Conservation (phyloP, 2,797 vertebrate species). For the Acanthopagrus latus region DNA sequence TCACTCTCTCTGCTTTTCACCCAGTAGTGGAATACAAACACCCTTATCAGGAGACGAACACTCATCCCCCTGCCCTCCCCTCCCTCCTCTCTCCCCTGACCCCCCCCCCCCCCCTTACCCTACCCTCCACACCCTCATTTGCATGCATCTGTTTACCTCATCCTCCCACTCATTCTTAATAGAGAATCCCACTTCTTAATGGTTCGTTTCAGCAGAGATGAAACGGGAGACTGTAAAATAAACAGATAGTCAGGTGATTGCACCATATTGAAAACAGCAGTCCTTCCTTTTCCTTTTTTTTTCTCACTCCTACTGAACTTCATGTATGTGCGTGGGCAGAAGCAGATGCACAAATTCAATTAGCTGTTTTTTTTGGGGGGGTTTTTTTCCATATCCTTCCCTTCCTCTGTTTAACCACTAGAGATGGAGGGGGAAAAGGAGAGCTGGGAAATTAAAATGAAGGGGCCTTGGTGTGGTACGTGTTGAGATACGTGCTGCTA, state of each 20-base stretch:
- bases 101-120: slow-evolving; percentile 32
- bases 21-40: slow-evolving; percentile 84
- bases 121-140: slow-evolving; percentile 73
- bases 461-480: slow-evolving; percentile 67
- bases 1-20: slow-evolving; percentile 61
- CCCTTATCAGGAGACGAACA: slow-evolving; percentile 88
- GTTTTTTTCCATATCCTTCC: slow-evolving; percentile 53
- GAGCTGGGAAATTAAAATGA: slow-evolving; percentile 75
- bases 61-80: slow-evolving; percentile 74
- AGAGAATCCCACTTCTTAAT: slow-evolving; percentile 76
- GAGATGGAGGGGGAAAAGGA: slow-evolving; percentile 62
- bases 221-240: slow-evolving; percentile 66
- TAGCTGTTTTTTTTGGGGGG: slow-evolving; percentile 71
- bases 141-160: slow-evolving; percentile 85
- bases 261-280: slow-evolving; percentile 64
- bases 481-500: slow-evolving; percentile 76
- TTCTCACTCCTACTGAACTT: slow-evolving; percentile 61
- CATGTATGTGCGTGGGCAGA: slow-evolving; percentile 64
- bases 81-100: slow-evolving; percentile 51
- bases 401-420: slow-evolving; percentile 75
- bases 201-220: slow-evolving; percentile 71
- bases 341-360: slow-evolving; percentile 82
- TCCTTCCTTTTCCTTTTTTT: slow-evolving; percentile 25
- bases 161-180: slow-evolving; percentile 77
- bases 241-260: slow-evolving; percentile 74